Evolutionary conservation across 2,888 invertebrate species (phyloP), one percentile per base, ranked within the genome.

Genomic region (Agonopterix subpropinquella): DNA sequence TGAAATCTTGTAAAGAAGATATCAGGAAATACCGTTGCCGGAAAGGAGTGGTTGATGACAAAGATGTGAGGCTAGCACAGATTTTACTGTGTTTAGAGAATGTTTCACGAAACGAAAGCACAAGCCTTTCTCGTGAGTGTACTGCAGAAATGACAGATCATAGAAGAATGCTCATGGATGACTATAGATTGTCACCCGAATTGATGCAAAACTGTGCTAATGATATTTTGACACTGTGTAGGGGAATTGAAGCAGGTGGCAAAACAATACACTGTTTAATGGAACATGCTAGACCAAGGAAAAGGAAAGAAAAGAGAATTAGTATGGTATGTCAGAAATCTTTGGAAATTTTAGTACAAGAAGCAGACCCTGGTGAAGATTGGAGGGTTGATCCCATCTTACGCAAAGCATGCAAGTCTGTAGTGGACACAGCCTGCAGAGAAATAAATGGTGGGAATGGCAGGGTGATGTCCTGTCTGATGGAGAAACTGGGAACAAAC

Each of bases 191-290:
- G 11, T 97, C 96, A 8, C 99, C 99, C 4, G 98, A 98, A 80
- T 91, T 99, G 53, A 94, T 98, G 54, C 92, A 93, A 60, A 91
- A 92, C 47, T 99, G 99, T 85, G 92, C 95, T 13, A 91, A 91
- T 62, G 98, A 98, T 70, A 97, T 98, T 59, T 86, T 90, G 11
- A 89, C 88, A 48, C 92, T 92, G 60, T 98, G 97, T 77, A 90
- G 91, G 58, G 92, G 92, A 11, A 87, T 93, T 55, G 95, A 95
- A 73, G 89, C 92, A 48, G 96, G 95, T 3, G 97, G 96, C 0
- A 93, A 94, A 70, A 98, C 98, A 0, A 94, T 99, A 58, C 98
- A 99, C 74, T 99, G 99, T 73, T 86, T 99, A 43, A 96, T 99
- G 96, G 94, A 95, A 41, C 93, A 96, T 77, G 94, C 95, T 1